A percentile compares a stretch with the other conserved stretches of the same genome.
Evolutionary conservation across 2,797 vertebrate species (phyloP).

Genomic region (Pteronotus mesoamericanus): DNA sequence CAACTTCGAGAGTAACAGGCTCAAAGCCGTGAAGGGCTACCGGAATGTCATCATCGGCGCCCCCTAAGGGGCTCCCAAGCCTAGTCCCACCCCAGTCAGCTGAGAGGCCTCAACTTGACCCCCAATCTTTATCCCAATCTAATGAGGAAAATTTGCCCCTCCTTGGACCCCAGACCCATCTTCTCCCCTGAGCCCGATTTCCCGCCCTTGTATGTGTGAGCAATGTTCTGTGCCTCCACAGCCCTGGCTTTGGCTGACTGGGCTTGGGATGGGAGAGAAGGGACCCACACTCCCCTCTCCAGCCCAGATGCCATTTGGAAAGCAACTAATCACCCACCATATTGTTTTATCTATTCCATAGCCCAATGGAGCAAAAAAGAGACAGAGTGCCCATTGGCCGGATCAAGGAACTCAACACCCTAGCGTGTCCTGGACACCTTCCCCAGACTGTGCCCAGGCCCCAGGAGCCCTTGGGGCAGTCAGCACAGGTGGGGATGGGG

Average conservation of each 20-base stretch:
- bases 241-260: neutral
- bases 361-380: neutral
- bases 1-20: slow-evolving; percentile 90
- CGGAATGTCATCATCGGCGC: slow-evolving; percentile 89
- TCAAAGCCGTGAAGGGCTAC: slow-evolving; percentile 91
- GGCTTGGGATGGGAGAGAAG: neutral
- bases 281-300: accelerated
- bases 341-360: neutral
- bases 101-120: neutral
- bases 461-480: neutral
- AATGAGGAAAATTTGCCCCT: neutral
- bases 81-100: neutral
- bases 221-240: neutral
- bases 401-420: neutral
- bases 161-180: neutral
- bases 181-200: neutral
- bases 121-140: neutral
- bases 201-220: neutral
- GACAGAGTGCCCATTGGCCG: neutral
- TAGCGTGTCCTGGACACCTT: neutral
- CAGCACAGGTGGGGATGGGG: neutral
- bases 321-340: neutral
- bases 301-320: neutral
- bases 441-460: neutral
- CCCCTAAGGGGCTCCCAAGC: neutral